These are phyloP conservation scores for Ondatra zibethicus DNA, from an alignment of 2,113 vertebrate genomes.

Conservation along the genomic window DNA sequence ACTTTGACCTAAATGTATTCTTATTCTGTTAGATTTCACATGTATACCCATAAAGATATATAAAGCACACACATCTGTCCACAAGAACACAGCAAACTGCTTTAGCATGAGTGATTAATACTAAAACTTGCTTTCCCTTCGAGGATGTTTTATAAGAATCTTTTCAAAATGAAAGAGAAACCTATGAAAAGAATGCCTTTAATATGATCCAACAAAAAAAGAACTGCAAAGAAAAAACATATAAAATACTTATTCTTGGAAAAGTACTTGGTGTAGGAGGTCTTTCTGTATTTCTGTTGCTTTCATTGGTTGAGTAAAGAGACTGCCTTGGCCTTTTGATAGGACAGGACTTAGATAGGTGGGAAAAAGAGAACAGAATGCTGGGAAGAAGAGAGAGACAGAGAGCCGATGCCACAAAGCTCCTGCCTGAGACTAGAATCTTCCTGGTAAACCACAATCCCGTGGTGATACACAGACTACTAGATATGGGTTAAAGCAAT, in stretches of 20 bases:
- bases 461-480: too few relatives aligned
- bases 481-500: too few relatives aligned
- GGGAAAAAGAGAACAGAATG: too few relatives aligned
- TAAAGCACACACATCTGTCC: neutral
- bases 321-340: too few relatives aligned
- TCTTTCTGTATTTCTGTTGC: too few relatives aligned
- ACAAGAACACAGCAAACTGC: neutral
- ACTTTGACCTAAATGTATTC: neutral
- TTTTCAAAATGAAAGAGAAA: neutral
- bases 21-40: neutral
- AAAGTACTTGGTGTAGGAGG: too few relatives aligned
- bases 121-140: constrained; percentile 36
- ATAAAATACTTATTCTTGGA: neutral
- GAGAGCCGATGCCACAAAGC: too few relatives aligned
- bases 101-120: constrained; percentile 45
- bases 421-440: too few relatives aligned
- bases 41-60: neutral
- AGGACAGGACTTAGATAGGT: too few relatives aligned
- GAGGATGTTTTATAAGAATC: neutral
- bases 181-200: neutral
- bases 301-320: too few relatives aligned
- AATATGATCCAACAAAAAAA: neutral
- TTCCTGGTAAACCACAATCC: too few relatives aligned
- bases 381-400: too few relatives aligned
- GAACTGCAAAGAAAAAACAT: neutral